Conservation (phyloP, 2,797 vertebrate species). For the Ctenopoma kingsleyae region DNA sequence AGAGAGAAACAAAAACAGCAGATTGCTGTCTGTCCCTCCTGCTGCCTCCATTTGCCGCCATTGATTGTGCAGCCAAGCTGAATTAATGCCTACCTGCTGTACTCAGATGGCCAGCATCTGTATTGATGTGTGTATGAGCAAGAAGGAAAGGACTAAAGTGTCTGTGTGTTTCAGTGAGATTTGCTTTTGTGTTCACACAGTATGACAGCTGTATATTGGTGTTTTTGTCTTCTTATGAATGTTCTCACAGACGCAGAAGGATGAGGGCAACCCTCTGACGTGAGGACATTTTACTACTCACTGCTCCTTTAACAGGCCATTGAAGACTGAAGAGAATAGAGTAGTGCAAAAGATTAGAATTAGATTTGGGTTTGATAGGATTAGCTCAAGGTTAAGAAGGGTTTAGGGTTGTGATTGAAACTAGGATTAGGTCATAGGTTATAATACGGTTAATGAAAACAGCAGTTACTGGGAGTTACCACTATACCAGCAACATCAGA, state of each 20-base stretch:
- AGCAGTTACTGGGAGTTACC: no score
- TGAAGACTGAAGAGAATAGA: background rate
- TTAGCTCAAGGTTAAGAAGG: background rate
- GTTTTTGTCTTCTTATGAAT: constrained; percentile 23
- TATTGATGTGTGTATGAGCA: constrained; percentile 31
- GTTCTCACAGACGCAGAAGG: constrained; percentile 5
- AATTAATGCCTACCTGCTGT: constrained; percentile 73
- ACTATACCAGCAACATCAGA: no score
- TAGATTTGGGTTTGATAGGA: background rate
- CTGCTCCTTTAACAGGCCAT: background rate
- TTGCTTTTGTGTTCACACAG: constrained; percentile 33
- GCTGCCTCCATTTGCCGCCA: constrained; percentile 74
- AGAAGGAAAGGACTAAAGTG: constrained; percentile 21
- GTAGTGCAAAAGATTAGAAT: background rate
- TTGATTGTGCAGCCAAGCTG: constrained; percentile 69
- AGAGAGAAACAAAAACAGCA: constrained; percentile 50
- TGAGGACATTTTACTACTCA: background rate
- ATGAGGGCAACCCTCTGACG: constrained; percentile 10
- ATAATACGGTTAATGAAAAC: background rate
- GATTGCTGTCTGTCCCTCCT: constrained; percentile 63
- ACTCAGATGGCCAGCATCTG: constrained; percentile 55
- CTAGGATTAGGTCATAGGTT: background rate
- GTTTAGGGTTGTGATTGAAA: background rate
- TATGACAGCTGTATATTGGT: constrained; percentile 14
- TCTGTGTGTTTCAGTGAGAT: constrained; percentile 5